Evolutionary conservation across 2,113 vertebrate species (phyloP).

Genomic region (Psilopsiagon aurifrons): DNA sequence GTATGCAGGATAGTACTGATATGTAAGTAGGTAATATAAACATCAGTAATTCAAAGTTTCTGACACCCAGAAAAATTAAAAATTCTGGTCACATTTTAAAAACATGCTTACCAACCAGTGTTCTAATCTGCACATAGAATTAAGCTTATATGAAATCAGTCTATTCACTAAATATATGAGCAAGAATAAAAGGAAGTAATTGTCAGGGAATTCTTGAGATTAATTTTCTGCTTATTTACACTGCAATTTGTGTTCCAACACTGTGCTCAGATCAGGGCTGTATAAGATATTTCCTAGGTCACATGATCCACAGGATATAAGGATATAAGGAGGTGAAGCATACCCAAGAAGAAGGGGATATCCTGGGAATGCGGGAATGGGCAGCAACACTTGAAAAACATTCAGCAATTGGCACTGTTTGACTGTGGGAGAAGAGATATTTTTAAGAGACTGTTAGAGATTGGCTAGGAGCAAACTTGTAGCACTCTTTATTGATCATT

Average conservation of each 20-base stretch:
- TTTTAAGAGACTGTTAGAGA: neutral
- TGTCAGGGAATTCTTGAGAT: neutral
- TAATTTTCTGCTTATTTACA: neutral
- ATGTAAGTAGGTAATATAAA: neutral
- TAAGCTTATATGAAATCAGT: neutral
- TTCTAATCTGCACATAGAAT: neutral
- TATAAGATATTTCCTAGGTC: neutral
- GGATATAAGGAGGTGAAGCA: neutral
- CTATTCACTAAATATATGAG: neutral
- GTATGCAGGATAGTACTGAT: neutral
- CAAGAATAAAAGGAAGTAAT: neutral
- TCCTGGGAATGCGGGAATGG: neutral
- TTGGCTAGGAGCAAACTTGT: neutral
- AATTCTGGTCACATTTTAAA: neutral
- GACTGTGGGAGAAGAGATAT: neutral
- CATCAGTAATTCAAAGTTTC: neutral
- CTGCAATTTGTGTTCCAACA: neutral
- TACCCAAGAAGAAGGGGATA: neutral
- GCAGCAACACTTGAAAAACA: neutral
- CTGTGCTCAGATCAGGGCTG: neutral
- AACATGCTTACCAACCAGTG: neutral
- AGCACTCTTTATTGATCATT: neutral
- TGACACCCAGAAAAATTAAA: neutral
- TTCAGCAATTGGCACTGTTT: neutral
- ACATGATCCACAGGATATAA: accelerated